A percentile compares a stretch with the other conserved stretches of the same genome.
These are phyloP conservation scores for Pteromalus puparum DNA, from an alignment of 1,140 invertebrate species.

Conservation along the genomic window DNA sequence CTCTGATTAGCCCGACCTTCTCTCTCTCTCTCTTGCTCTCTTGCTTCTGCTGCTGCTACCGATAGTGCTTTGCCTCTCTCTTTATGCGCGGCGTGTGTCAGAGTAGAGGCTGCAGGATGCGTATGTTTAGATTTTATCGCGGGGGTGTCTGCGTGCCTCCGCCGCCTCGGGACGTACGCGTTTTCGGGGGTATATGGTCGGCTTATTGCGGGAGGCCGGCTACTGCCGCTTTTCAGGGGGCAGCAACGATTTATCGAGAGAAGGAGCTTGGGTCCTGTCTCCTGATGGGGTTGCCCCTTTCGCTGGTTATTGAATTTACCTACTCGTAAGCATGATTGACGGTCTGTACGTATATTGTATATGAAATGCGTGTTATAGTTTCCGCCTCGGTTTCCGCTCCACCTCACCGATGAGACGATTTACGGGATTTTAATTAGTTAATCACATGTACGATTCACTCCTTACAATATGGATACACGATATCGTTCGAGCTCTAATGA, in stretches of 20 bases:
- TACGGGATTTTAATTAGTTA: too few species aligned
- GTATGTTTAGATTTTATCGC: neutral
- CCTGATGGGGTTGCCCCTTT: too few species aligned
- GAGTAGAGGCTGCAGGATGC: neutral
- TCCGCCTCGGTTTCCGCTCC: too few species aligned
- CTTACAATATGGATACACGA: neutral
- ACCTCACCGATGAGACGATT: too few species aligned
- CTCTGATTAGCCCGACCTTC: slow-evolving; percentile 12
- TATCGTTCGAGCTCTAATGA: neutral
- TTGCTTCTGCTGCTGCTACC: neutral
- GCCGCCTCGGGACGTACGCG: neutral
- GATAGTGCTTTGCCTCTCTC: neutral
- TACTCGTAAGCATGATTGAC: too few species aligned
- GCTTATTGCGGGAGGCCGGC: neutral
- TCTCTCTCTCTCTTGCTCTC: neutral
- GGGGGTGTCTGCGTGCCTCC: neutral
- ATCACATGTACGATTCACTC: too few species aligned
- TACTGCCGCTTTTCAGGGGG: neutral
- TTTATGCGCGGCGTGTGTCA: neutral
- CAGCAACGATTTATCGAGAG: neutral
- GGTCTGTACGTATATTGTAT: too few species aligned
- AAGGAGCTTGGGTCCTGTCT: neutral
- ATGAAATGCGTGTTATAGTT: too few species aligned
- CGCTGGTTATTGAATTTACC: too few species aligned
- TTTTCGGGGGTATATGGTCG: neutral